Base-by-base conservation (phyloP, 2,888 invertebrate genomes). In the Tribolium freemani region DNA sequence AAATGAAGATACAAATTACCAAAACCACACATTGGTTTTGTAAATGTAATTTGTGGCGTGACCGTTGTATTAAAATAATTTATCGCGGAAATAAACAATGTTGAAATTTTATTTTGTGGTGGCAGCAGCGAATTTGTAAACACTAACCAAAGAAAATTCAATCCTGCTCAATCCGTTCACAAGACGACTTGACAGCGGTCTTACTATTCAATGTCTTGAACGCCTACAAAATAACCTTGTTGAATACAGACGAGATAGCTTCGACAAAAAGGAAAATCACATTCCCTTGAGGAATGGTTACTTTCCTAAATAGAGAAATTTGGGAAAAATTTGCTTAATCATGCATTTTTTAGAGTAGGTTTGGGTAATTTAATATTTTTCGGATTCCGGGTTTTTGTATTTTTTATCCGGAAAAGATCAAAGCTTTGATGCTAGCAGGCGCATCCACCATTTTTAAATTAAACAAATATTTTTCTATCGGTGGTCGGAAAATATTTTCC, bases 101-200 rank as follows among this genome's bases (percentile, higher is more conserved):
- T n/a, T 45, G 50, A 9, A 16, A 16, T 50, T 50, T 50, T 50
- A 16, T 53, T 53, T n/a, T 53, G 10, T 21, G 8, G 16, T 48
- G 5, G 11, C 48, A 10, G 60, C 44, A 21, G 31, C 50, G 48
- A 63, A 21, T 64, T 64, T 54, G 64, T 64, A 54, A 64, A 64
- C 64, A 64, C 64, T 64, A 64, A 64, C 64, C 53, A 51, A 10
- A 10, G 44, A 38, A 48, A 57, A 57, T 67, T 57, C 67, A 67
- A 67, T 67, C 67, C 67, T 30, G 57, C 51, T 67, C 67, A 67
- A 67, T 56, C 67, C 67, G 67, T 46, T 56, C 56, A 45, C 54
- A 68, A 68, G 68, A 50, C 68, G 68, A 68, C 68, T 68, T 69
- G 69, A 69, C 69, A 69, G 60, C 69, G 69, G 69, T 69, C 69